Conservation (phyloP, 1,140 invertebrate genomes). For the Cyclargus thomasi region DNA sequence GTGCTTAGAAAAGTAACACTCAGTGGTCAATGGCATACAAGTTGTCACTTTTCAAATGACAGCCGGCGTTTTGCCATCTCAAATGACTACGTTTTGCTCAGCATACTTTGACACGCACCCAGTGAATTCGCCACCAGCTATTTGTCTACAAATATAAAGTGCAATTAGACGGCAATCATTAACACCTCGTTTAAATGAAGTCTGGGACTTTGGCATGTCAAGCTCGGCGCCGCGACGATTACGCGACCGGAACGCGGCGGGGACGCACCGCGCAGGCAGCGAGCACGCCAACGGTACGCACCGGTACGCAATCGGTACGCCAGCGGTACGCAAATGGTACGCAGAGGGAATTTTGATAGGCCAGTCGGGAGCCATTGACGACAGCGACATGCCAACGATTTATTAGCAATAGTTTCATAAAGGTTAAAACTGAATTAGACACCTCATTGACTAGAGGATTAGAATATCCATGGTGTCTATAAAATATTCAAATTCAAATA, state of each 20-base stretch:
- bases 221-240: constrained; percentile 20
- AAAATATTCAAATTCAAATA: too few relatives aligned
- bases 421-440: constrained; percentile 55
- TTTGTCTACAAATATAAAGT: constrained; percentile 21
- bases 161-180: constrained; percentile 50
- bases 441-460: constrained; percentile 27
- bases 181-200: constrained; percentile 38
- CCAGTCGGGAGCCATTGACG: constrained; percentile 23
- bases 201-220: constrained; percentile 5
- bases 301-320: constrained; percentile 9
- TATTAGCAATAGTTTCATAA: constrained; percentile 45
- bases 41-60: too few relatives aligned
- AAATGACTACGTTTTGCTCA: too few relatives aligned
- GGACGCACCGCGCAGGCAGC: constrained; percentile 30
- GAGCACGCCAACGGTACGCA: constrained; percentile 26
- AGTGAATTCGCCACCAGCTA: neutral
- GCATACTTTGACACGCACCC: neutral
- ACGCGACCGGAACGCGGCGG: constrained; percentile 24
- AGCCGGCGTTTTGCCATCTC: too few relatives aligned
- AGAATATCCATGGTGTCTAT: neutral
- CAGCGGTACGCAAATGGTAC: constrained; percentile 27
- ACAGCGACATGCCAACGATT: constrained; percentile 44
- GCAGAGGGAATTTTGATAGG: constrained; percentile 20
- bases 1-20: too few relatives aligned
- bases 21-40: too few relatives aligned